Evolutionary conservation across 2,888 invertebrate genomes (phyloP), one percentile per base, ranked within the genome.

Genomic region (Brachypterus glaber): DNA sequence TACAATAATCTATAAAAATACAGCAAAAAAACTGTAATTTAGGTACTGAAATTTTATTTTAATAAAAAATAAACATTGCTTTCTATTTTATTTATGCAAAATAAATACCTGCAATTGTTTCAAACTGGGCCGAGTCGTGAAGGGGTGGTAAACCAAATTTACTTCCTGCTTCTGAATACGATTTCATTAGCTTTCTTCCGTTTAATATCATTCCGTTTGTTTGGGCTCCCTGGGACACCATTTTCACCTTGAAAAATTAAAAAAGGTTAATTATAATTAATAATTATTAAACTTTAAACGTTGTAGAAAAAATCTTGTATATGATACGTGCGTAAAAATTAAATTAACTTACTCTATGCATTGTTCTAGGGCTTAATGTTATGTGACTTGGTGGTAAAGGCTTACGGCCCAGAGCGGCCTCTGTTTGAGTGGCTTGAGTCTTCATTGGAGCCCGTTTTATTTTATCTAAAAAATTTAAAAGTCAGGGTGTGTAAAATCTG

Each of bases 401-500:
- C 65, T 78, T 81, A 52, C 79, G 73, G 51, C 79, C 78, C 56
- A 80, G 67, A 57, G 77, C 77, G 17, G 79, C 74, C 69, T 91
- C 91, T 3, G 82, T 90, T 67, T 92, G 91, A 3, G 91, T 92
- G 11, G 91, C 90, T 67, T 91, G 91, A 1, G 90, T 90, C 63
- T 89, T 84, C 90, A 90, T 90, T 0, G 82, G 80, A 24, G 82
- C 77, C 55, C 86, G 76, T 59, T 88, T 89, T 44, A 84, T 70
- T 62, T 85, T 84, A 66, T 88, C 88, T 76, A 72, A 45, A 66
- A 74, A 47, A n/a, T n/a, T n/a, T n/a, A n/a, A n/a, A n/a, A n/a
- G n/a, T n/a, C n/a, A n/a, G n/a, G n/a, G n/a, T n/a, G n/a, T n/a
- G n/a, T n/a, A n/a, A n/a, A n/a, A n/a, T n/a, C n/a, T n/a, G n/a